Evolutionary conservation across 2,888 invertebrate species (phyloP).

Genomic region (Xiphydria camelus): DNA sequence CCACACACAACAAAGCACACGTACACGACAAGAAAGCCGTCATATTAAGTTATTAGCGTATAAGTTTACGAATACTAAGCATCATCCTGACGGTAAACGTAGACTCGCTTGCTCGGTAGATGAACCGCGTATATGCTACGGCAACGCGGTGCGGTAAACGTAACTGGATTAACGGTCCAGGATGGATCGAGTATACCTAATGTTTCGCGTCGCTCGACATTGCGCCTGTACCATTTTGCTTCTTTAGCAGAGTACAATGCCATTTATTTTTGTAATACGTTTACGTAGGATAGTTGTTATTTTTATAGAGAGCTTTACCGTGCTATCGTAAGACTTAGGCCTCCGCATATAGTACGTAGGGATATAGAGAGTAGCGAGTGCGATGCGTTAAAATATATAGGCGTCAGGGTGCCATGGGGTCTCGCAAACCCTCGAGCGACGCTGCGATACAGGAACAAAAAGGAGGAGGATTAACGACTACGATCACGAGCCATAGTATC

Average conservation of each 20-base stretch:
- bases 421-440: conserved; percentile 14
- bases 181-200: no score
- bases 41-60: no score
- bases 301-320: conserved; percentile 53
- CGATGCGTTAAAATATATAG: conserved; percentile 9
- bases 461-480: conserved; percentile 9
- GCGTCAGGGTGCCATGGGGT: conserved; percentile 24
- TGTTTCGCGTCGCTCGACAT: conserved; percentile 52
- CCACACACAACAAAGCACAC: no score
- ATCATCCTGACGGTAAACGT: no score
- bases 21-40: no score
- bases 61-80: no score
- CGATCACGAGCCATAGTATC: no score
- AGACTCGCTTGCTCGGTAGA: no score
- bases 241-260: conserved; percentile 57
- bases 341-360: no score
- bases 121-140: no score
- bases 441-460: conserved; percentile 13
- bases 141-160: no score
- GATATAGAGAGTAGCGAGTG: conserved; percentile 16
- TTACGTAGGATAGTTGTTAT: conserved; percentile 55
- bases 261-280: conserved; percentile 58
- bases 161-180: no score
- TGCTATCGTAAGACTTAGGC: conserved; percentile 57
- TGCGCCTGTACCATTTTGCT: conserved; percentile 57